These are phyloP conservation scores for Lycopodina hypogea DNA, from an alignment of 37 sponge, comb jelly and placozoan species.

Conservation along the genomic window DNA sequence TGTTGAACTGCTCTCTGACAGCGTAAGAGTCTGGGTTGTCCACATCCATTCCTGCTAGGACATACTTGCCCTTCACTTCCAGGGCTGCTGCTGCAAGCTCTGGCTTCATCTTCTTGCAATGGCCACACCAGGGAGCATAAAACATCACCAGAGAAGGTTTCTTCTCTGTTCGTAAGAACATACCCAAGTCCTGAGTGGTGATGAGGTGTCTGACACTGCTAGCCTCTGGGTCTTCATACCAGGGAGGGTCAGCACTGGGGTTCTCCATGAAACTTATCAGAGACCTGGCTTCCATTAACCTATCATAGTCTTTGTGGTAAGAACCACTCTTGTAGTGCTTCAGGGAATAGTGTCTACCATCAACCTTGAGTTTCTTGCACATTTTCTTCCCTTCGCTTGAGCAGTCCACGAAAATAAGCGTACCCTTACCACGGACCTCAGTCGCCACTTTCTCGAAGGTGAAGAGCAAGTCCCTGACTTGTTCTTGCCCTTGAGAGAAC, in stretches of 20 bases:
- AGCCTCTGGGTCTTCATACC: constrained; percentile 87
- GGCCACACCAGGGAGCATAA: constrained; percentile 98
- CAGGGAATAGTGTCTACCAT: constrained; percentile 33
- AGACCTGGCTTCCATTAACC: constrained; percentile 57
- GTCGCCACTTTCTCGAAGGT: constrained; percentile 63
- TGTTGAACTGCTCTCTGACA: constrained; percentile 67
- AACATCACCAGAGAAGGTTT: constrained; percentile 85
- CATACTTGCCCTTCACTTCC: constrained; percentile 58
- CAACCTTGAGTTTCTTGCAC: constrained; percentile 82
- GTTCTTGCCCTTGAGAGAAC: constrained; percentile 45
- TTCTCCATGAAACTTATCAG: constrained; percentile 76
- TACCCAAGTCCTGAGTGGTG: constrained; percentile 34
- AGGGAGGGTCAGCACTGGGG: constrained; percentile 84
- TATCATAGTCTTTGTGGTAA: constrained; percentile 91
- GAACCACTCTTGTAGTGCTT: constrained; percentile 87
- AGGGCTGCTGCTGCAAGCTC: constrained; percentile 85
- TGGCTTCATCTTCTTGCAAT: constrained; percentile 89
- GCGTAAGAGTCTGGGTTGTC: constrained; percentile 65
- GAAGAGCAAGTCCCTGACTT: constrained; percentile 27
- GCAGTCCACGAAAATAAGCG: constrained; percentile 79
- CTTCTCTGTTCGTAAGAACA: constrained; percentile 65
- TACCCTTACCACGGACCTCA: constrained; percentile 66
- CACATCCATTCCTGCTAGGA: constrained; percentile 89
- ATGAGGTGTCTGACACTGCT: constrained; percentile 76
- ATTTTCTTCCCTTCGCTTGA: constrained; percentile 57